Conservation (phyloP, 1,140 invertebrate genomes). For the Brachionus sp. region DNA sequence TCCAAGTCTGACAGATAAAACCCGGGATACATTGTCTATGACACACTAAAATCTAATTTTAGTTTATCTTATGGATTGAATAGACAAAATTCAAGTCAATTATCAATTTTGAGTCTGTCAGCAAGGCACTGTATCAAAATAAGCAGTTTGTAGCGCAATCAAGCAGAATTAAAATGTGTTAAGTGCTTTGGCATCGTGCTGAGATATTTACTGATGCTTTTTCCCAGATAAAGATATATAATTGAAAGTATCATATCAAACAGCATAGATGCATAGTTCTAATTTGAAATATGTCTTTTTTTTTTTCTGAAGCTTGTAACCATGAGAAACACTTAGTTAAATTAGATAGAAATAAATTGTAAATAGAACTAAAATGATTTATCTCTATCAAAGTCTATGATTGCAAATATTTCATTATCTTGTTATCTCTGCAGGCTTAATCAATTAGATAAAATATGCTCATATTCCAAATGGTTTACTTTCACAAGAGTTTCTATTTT, state of each 20-base stretch:
- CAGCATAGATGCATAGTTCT: not conserved
- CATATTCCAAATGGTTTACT: conserved; percentile 41
- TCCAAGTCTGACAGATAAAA: not conserved
- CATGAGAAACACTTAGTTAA: conserved; percentile 39
- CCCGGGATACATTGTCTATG: not conserved
- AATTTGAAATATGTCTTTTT: conserved; percentile 13
- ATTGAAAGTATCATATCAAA: conserved; percentile 32
- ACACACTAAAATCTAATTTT: not conserved
- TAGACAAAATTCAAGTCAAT: conserved; percentile 14
- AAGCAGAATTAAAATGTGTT: conserved; percentile 38
- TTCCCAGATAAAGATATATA: not conserved
- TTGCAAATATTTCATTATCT: conserved; percentile 21
- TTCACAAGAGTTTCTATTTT: not conserved
- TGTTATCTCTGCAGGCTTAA: conserved; percentile 6
- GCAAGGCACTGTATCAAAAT: not conserved
- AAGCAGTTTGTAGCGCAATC: conserved; percentile 35
- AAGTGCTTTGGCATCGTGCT: conserved; percentile 32
- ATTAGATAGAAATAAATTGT: conserved; percentile 1
- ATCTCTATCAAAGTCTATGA: not conserved
- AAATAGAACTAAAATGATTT: conserved; percentile 7
- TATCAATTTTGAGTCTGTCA: conserved; percentile 9
- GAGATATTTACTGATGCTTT: not conserved
- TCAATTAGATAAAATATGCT: conserved; percentile 37
- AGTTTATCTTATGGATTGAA: not conserved
- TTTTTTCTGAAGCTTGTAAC: not conserved